A percentile compares a stretch with the other conserved stretches of the same genome.
These are phyloP conservation scores for Coreius guichenoti DNA, from an alignment of 2,797 vertebrate genomes.

Conservation along the genomic window DNA sequence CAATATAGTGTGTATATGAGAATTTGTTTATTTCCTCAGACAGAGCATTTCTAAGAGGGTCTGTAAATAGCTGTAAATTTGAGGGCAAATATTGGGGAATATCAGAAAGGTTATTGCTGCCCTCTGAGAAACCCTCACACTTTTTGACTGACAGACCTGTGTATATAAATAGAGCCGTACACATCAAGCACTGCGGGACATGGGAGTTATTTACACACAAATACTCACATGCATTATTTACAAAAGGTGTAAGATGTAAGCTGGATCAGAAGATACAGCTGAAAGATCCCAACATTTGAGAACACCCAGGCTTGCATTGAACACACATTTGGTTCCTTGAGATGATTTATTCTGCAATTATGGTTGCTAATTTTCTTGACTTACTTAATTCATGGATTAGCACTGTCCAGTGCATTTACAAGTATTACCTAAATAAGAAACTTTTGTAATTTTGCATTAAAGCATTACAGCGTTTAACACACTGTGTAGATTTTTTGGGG, in stretches of 20 bases:
- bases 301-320: background rate
- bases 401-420: conserved; percentile 17
- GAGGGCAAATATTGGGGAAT: conserved; percentile 77
- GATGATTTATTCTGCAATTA: background rate
- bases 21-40: background rate
- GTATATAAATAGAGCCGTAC: conserved; percentile 67
- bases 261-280: background rate
- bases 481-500: background rate
- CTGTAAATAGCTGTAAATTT: conserved; percentile 68
- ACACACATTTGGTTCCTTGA: background rate
- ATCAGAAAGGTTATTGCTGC: conserved; percentile 73
- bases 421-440: background rate
- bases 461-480: background rate
- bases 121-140: conserved; percentile 58
- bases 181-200: conserved; percentile 60
- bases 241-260: conserved; percentile 33
- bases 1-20: too few relatives aligned
- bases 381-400: background rate
- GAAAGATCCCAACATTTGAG: conserved; percentile 13
- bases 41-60: conserved; percentile 68
- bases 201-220: conserved; percentile 55
- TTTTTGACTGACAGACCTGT: conserved; percentile 66
- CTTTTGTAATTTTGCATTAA: background rate
- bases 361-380: conserved; percentile 3
- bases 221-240: conserved; percentile 46